Evolutionary conservation across 2,797 vertebrate genomes (phyloP).

Genomic region (Columba guinea): DNA sequence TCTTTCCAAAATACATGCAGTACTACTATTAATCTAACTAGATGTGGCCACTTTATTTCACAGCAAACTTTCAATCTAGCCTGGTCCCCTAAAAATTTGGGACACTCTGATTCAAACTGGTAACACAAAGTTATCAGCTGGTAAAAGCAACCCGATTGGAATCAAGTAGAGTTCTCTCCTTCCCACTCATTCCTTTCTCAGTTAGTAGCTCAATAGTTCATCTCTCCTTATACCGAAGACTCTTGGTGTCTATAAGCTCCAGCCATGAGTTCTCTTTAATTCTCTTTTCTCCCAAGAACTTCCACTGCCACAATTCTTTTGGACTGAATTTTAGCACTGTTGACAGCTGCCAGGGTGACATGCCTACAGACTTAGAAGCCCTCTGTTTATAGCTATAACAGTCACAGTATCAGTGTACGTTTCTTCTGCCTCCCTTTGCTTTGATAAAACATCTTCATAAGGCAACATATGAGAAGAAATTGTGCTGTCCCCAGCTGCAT

Average conservation of each 20-base stretch:
- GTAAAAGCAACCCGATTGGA: neutral
- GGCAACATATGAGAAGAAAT: neutral
- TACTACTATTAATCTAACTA: neutral
- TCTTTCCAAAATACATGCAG: neutral
- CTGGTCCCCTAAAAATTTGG: neutral
- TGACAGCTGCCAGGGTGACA: neutral
- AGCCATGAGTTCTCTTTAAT: neutral
- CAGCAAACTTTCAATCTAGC: neutral
- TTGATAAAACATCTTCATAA: neutral
- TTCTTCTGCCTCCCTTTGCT: neutral
- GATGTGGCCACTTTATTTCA: neutral
- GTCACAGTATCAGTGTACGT: neutral
- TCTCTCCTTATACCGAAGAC: neutral
- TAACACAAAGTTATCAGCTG: neutral
- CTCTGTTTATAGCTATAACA: neutral
- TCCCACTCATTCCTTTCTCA: neutral
- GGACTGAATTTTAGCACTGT: neutral
- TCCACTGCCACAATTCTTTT: neutral
- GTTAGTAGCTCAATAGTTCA: neutral
- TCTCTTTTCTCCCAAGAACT: neutral
- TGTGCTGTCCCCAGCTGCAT: neutral
- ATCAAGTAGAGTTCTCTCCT: neutral
- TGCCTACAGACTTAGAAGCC: neutral
- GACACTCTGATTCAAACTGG: neutral
- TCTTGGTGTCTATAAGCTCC: neutral